A percentile compares a stretch with the other conserved stretches of the same genome.
These are phyloP conservation scores for Salvelinus sp. DNA, from an alignment of 2,113 vertebrate genomes.

Conservation along the genomic window DNA sequence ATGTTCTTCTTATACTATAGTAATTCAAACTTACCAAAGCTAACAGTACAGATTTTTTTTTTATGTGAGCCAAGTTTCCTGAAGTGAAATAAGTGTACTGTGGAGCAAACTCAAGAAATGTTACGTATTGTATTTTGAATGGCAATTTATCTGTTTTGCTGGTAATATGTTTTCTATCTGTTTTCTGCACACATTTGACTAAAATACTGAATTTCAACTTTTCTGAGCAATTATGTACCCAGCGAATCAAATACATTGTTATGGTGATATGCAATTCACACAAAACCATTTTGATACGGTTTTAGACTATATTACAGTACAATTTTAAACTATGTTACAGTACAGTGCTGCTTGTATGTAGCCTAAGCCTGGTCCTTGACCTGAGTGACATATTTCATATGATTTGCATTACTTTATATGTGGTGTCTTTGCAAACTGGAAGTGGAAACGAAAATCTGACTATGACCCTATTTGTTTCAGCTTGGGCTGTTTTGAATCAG, in stretches of 20 bases:
- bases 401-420: background rate
- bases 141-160: slow-evolving; percentile 12
- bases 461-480: slow-evolving; percentile 33
- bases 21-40: slow-evolving; percentile 49
- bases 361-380: background rate
- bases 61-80: slow-evolving; percentile 10
- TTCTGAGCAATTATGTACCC: slow-evolving; percentile 10
- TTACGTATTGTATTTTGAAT: slow-evolving; percentile 12
- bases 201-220: slow-evolving; percentile 32
- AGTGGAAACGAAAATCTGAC: slow-evolving; percentile 5
- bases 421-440: slow-evolving; percentile 28
- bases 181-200: slow-evolving; percentile 21
- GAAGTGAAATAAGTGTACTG: slow-evolving; percentile 16
- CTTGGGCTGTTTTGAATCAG: slow-evolving; percentile 35
- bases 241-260: slow-evolving; percentile 2
- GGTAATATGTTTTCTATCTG: background rate
- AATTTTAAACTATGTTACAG: background rate
- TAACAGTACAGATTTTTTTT: slow-evolving; percentile 12
- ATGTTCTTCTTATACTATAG: slow-evolving; percentile 25
- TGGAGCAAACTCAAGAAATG: slow-evolving; percentile 14
- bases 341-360: background rate
- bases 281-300: background rate
- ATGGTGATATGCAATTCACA: background rate
- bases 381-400: background rate
- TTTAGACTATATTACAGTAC: background rate